phyloP scores from a whole-genome alignment of 2,888 invertebrate genomes.

The Xanthorhoe designata region DNA sequence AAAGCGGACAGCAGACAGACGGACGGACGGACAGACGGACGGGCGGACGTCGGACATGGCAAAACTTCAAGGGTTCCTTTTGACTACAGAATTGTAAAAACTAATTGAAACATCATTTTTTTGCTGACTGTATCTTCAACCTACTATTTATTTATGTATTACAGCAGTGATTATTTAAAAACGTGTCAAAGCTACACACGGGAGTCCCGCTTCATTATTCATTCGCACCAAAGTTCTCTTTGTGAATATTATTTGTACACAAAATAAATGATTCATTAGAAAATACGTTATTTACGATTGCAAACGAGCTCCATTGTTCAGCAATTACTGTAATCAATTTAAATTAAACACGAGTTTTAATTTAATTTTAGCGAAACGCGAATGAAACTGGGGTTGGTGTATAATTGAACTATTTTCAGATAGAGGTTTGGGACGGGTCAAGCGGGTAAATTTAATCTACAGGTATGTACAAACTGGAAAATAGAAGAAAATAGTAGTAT shows the following conservation, averaged over 20 bases:
- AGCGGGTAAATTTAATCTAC: neutral
- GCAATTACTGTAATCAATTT: constrained; percentile 62
- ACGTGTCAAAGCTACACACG: neutral
- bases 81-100: neutral
- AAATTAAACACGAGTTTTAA: constrained; percentile 56
- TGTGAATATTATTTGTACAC: constrained; percentile 17
- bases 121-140: neutral
- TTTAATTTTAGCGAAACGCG: constrained; percentile 49
- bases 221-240: constrained; percentile 12
- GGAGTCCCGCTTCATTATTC: constrained; percentile 6
- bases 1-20: too few species aligned
- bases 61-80: too few species aligned
- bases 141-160: neutral
- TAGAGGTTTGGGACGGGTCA: constrained; percentile 18
- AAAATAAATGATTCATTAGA: constrained; percentile 49
- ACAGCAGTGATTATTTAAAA: constrained; percentile 1
- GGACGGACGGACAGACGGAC: too few species aligned
- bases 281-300: constrained; percentile 53
- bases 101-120: neutral
- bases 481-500: too few species aligned
- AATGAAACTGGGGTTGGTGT: constrained; percentile 26
- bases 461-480: too few species aligned
- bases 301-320: constrained; percentile 64
- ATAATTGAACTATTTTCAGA: constrained; percentile 34
- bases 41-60: too few species aligned